A percentile compares a stretch with the other conserved stretches of the same genome.
These are phyloP conservation scores for Hyperoplus immaculatus DNA, from an alignment of 2,797 vertebrate species.

Conservation along the genomic window DNA sequence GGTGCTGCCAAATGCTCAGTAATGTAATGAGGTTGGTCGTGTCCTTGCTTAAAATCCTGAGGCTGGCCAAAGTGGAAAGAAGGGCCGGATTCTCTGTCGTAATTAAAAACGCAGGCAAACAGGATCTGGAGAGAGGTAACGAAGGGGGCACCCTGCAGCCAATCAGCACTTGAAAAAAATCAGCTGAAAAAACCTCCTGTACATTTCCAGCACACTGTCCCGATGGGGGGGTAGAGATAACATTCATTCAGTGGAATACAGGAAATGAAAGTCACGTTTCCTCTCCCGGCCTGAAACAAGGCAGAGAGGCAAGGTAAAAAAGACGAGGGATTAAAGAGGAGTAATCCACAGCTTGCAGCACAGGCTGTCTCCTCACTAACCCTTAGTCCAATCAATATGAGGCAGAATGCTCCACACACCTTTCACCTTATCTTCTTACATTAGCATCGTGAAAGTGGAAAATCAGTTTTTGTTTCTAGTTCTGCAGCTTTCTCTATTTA, in stretches of 20 bases:
- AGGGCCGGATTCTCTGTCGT: slow-evolving; percentile 23
- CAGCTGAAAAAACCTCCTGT: slow-evolving; percentile 3
- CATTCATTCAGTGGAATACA: slow-evolving; percentile 11
- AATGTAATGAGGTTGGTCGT: slow-evolving; percentile 44
- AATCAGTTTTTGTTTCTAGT: slow-evolving; percentile 6
- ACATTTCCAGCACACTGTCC: neutral
- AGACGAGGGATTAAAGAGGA: slow-evolving; percentile 40
- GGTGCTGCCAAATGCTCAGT: slow-evolving; percentile 38
- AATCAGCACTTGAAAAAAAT: slow-evolving; percentile 37
- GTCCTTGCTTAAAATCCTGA: slow-evolving; percentile 12
- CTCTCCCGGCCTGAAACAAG: slow-evolving; percentile 17
- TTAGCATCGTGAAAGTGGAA: slow-evolving; percentile 5
- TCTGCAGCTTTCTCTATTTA: neutral
- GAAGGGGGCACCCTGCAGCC: slow-evolving; percentile 3
- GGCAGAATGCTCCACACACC: slow-evolving; percentile 16
- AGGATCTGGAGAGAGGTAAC: slow-evolving; percentile 32
- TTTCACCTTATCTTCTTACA: slow-evolving; percentile 10
- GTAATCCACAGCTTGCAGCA: slow-evolving; percentile 32
- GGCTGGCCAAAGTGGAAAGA: slow-evolving; percentile 21
- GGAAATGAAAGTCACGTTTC: slow-evolving; percentile 32
- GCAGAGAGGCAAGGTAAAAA: slow-evolving; percentile 20
- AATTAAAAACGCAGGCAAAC: slow-evolving; percentile 48
- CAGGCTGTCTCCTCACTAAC: slow-evolving; percentile 18
- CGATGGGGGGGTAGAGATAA: slow-evolving; percentile 6
- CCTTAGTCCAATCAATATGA: slow-evolving; percentile 39